These are phyloP conservation scores for Crocuta crocuta DNA, from an alignment of 2,113 vertebrate species.

Conservation along the genomic window DNA sequence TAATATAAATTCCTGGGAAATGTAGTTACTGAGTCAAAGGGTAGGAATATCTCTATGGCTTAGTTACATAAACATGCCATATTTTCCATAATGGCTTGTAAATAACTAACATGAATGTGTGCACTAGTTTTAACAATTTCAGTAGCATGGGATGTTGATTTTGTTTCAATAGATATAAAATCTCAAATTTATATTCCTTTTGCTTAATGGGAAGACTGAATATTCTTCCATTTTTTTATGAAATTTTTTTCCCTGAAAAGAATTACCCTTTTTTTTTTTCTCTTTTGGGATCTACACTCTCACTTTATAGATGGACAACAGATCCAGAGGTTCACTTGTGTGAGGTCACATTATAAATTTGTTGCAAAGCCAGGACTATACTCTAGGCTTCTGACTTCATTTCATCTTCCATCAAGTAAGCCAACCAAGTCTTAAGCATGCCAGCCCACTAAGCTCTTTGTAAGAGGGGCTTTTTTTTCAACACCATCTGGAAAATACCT, in stretches of 20 bases:
- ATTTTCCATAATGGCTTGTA: background rate
- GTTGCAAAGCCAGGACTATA: background rate
- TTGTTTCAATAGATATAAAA: background rate
- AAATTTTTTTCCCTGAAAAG: background rate
- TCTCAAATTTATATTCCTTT: slow-evolving; percentile 12
- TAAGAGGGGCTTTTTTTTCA: background rate
- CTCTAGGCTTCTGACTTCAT: background rate
- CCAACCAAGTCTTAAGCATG: background rate
- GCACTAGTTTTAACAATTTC: slow-evolving; percentile 10
- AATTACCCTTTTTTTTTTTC: background rate
- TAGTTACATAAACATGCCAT: background rate
- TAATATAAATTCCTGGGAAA: slow-evolving; percentile 21
- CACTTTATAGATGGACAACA: background rate
- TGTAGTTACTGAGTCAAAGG: background rate
- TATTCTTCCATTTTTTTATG: background rate
- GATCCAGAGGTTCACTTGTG: background rate
- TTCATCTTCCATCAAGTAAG: background rate
- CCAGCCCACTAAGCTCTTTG: background rate
- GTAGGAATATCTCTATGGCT: background rate
- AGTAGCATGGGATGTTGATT: background rate
- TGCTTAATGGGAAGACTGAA: background rate
- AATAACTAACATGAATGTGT: slow-evolving; percentile 17
- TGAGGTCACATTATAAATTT: background rate
- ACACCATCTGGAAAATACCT: background rate
- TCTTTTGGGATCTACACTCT: background rate